phyloP scores from a whole-genome alignment of 2,113 vertebrate species.

The Saguinus midas region DNA sequence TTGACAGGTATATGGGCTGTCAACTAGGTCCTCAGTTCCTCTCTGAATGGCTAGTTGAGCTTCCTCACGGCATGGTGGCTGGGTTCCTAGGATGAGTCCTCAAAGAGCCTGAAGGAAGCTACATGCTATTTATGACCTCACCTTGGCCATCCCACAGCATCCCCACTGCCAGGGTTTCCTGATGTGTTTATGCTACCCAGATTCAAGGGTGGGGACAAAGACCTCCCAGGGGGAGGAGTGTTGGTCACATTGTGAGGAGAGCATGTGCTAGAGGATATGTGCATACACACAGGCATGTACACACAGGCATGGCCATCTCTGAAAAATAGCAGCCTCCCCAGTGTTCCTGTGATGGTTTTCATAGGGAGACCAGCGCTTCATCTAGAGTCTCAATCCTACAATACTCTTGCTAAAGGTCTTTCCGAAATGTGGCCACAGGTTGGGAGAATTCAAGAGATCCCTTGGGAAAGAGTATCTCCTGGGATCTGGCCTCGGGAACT shows the following conservation, averaged over 20 bases:
- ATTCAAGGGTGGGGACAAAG: background rate
- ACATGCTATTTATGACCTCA: background rate
- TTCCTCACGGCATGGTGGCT: background rate
- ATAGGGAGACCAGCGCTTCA: too few species aligned
- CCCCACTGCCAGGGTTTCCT: background rate
- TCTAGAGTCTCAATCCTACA: background rate
- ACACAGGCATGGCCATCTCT: background rate
- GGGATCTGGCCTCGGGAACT: background rate
- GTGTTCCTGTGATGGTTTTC: too few species aligned
- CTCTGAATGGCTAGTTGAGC: background rate
- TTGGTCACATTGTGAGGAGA: background rate
- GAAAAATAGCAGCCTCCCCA: background rate
- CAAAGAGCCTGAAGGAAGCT: background rate
- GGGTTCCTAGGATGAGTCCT: background rate
- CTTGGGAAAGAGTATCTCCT: background rate
- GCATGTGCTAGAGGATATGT: too few species aligned
- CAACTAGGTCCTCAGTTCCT: background rate
- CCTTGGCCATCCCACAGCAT: background rate
- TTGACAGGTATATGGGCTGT: background rate
- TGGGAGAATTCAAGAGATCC: too few species aligned
- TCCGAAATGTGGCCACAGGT: background rate
- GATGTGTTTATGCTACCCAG: fast-evolving
- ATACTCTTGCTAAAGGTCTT: background rate
- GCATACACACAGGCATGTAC: background rate
- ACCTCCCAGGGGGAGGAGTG: too few species aligned